Percentiles rank a stretch among this genome's conserved stretches.
phyloP scores from a whole-genome alignment of 2,888 invertebrate species.

The Tenthredo mesomela region DNA sequence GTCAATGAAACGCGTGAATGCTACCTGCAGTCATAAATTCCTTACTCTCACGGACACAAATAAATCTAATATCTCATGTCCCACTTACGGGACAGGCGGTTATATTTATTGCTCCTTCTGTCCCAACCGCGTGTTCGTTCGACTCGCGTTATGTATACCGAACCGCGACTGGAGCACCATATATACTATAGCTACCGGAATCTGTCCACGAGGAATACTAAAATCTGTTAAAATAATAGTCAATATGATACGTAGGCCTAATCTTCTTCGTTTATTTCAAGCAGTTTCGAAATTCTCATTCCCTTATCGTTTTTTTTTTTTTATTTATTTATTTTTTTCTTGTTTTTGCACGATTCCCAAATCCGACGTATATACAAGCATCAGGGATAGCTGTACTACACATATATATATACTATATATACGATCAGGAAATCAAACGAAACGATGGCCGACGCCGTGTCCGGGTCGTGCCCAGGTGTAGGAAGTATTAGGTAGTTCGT shows the following conservation, averaged over 20 bases:
- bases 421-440: conserved; percentile 37
- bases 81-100: conserved; percentile 62
- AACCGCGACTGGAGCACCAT: background rate
- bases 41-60: conserved; percentile 49
- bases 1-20: conserved; percentile 43
- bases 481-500: conserved; percentile 49
- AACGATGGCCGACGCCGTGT: conserved; percentile 40
- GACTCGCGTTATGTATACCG: background rate
- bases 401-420: background rate
- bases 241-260: background rate
- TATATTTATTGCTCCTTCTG: conserved; percentile 62
- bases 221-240: background rate
- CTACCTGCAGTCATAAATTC: conserved; percentile 40
- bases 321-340: background rate
- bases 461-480: conserved; percentile 48
- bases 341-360: background rate
- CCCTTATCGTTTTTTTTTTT: too few relatives aligned
- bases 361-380: background rate
- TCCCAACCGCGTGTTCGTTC: conserved; percentile 9
- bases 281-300: background rate
- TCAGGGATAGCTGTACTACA: background rate
- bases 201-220: background rate
- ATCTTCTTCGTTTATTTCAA: background rate
- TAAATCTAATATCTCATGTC: conserved; percentile 66
- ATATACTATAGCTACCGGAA: background rate